Evolutionary conservation across 2,113 vertebrate genomes (phyloP).

Genomic region (Argyrosomus japonicus): DNA sequence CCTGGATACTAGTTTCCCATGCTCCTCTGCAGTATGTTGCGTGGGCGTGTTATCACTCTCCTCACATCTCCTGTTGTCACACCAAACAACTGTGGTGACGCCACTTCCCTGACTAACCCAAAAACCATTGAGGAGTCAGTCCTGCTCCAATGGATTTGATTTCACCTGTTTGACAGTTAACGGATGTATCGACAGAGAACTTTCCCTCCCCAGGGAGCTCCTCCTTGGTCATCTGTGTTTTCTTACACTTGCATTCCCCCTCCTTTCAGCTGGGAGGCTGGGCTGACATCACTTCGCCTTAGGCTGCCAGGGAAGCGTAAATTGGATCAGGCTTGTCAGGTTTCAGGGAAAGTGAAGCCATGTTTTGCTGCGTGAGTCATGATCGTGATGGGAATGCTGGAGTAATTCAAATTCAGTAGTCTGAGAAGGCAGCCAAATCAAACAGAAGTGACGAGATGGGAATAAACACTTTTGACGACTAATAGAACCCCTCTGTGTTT

Average conservation of each 20-base stretch:
- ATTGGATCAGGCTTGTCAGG: conserved; percentile 55
- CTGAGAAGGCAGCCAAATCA: conserved; percentile 24
- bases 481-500: not conserved
- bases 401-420: not conserved
- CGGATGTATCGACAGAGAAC: not conserved
- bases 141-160: conserved; percentile 21
- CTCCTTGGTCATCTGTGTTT: conserved; percentile 25
- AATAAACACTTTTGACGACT: not conserved
- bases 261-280: conserved; percentile 34
- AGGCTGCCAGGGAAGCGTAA: conserved; percentile 18
- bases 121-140: conserved; percentile 12
- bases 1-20: conserved; percentile 34
- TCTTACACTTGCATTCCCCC: conserved; percentile 17
- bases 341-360: conserved; percentile 58
- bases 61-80: conserved; percentile 32
- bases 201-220: conserved; percentile 40
- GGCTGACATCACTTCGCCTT: conserved; percentile 51
- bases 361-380: conserved; percentile 30
- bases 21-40: conserved; percentile 15
- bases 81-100: conserved; percentile 21
- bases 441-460: conserved; percentile 1
- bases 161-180: conserved; percentile 30
- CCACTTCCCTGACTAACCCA: conserved; percentile 19
- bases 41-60: conserved; percentile 7
- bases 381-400: conserved; percentile 15